Base-by-base conservation (phyloP, 2,888 invertebrate species). In the Chydorus sphaericus region DNA sequence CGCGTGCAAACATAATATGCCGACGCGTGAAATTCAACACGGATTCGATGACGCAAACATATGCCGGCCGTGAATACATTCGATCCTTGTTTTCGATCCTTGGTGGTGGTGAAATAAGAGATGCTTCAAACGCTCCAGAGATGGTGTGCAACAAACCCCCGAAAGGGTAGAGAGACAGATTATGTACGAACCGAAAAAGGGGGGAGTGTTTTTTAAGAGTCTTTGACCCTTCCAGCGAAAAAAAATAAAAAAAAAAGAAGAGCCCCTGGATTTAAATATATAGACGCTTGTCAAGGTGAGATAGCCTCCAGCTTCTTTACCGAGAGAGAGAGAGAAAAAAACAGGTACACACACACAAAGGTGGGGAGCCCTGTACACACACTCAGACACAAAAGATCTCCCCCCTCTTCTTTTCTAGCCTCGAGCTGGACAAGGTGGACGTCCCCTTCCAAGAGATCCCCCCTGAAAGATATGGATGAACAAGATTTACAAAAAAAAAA, bases 341-440 rank as follows among this genome's bases (percentile, higher is more conserved):
- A 44, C 44, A 44, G 44, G 44, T 44, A 44, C 44, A 44, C 44
- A 44, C 38, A 38, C 38, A 38, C 39, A 39, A 18, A 39, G 39
- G 39, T 44, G 18, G 18, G 44, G 23, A 14, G 44, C 26, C 28
- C 26, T 23, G 44, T 44, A 44, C n/a, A 44, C 23, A 23, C 4
- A 44, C 6, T 14, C n/a, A 6, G 6, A 38, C 2, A 44, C 3
- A 44, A 44, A 23, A 44, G 1, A 16, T 23, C 26, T 7, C 20
- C 10, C 26, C 26, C 44, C 44, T 23, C 39, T 39, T 39, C 39
- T 39, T 39, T 39, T 18, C 20, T 23, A 20, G 39, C 39, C 36
- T 23, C 18, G 44, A 44, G 28, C 28, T 44, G 44, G 44, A 44
- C 44, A 44, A 44, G 44, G 44, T 44, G 44, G 44, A 44, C 44